A percentile compares a stretch with the other conserved stretches of the same genome.
Conservation (phyloP, 2,797 vertebrate genomes). For the Macropus fuliginosus region DNA sequence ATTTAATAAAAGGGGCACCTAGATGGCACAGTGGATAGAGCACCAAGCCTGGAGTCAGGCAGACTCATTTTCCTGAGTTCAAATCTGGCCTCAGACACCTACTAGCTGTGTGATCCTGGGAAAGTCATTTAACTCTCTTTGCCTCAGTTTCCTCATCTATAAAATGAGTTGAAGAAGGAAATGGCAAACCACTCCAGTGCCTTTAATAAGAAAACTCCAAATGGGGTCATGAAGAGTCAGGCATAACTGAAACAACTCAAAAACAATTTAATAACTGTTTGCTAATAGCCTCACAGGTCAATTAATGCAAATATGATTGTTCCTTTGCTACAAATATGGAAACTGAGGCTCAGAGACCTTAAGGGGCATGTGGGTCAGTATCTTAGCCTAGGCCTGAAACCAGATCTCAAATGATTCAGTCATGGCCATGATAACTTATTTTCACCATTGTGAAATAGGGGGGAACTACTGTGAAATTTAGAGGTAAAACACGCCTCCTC, state of each 20-base stretch:
- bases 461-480: background rate
- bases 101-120: background rate
- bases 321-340: background rate
- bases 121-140: background rate
- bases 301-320: background rate
- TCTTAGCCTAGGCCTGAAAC: background rate
- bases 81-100: background rate
- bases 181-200: background rate
- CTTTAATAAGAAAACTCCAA: background rate
- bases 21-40: background rate
- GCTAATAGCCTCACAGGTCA: background rate
- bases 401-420: background rate
- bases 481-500: background rate
- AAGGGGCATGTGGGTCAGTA: background rate
- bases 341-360: background rate
- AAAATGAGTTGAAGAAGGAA: background rate
- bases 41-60: background rate
- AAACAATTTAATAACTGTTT: background rate
- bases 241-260: background rate
- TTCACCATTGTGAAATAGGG: background rate
- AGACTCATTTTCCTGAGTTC: background rate
- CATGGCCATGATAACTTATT: background rate
- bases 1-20: background rate
- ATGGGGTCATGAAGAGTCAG: background rate
- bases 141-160: background rate